Conservation (phyloP, 2,888 invertebrate genomes). For the Trissolcus brochymenae region DNA sequence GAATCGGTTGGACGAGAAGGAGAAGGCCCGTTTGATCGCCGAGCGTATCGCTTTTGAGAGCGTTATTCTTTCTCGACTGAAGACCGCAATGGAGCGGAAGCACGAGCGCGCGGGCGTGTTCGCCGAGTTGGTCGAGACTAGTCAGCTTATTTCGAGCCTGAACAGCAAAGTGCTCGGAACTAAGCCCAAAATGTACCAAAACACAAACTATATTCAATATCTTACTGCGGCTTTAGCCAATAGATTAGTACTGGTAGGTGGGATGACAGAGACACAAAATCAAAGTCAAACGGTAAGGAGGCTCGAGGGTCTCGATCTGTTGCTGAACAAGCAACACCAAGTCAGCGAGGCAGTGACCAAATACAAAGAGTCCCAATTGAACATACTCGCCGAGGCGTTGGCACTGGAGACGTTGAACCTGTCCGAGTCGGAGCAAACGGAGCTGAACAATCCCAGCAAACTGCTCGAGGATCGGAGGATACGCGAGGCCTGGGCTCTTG, state of each 20-base stretch:
- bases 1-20: constrained; percentile 83
- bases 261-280: constrained; percentile 55
- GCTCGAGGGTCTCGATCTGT: constrained; percentile 72
- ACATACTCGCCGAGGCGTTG: constrained; percentile 83
- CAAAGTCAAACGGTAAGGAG: constrained; percentile 55
- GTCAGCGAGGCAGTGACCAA: constrained; percentile 80
- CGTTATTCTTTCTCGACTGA: constrained; percentile 80
- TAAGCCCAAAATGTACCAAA: constrained; percentile 74
- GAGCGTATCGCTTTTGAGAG: constrained; percentile 90
- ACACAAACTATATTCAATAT: constrained; percentile 80
- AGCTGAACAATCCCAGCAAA: constrained; percentile 76
- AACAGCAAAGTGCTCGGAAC: constrained; percentile 78
- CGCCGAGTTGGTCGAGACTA: constrained; percentile 84
- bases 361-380: constrained; percentile 84
- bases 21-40: constrained; percentile 84
- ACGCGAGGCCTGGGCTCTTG: constrained; percentile 85
- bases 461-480: constrained; percentile 82
- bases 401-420: constrained; percentile 83
- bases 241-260: constrained; percentile 78
- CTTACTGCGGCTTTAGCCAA: constrained; percentile 86
- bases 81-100: constrained; percentile 64
- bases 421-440: constrained; percentile 66
- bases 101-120: constrained; percentile 67
- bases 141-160: constrained; percentile 85
- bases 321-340: constrained; percentile 80